Conservation (phyloP, 2,888 invertebrate species). For the Germaria angustata region DNA sequence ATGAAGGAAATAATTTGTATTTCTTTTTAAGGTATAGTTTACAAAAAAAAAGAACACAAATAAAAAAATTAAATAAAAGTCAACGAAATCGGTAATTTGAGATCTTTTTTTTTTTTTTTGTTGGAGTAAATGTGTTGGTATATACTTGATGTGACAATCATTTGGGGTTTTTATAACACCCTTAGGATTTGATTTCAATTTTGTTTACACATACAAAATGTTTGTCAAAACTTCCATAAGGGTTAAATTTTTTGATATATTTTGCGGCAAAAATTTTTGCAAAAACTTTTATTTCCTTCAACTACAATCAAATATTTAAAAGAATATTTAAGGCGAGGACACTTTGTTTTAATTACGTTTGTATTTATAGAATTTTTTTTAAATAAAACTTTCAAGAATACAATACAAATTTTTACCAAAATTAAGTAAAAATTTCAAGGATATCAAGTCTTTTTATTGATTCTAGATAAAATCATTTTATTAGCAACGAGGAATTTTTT, state of each 20-base stretch:
- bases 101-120: constrained; percentile 9
- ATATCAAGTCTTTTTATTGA: too few relatives aligned
- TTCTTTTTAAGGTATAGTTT: constrained; percentile 22
- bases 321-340: not conserved
- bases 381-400: too few relatives aligned
- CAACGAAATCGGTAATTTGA: constrained; percentile 30
- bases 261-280: too few relatives aligned
- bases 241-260: not conserved
- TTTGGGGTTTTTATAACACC: not conserved
- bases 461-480: too few relatives aligned
- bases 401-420: too few relatives aligned
- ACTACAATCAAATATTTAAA: not conserved
- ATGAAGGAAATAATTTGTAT: constrained; percentile 31
- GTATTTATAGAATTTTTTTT: too few relatives aligned
- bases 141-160: not conserved
- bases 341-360: too few relatives aligned
- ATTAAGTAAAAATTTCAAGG: too few relatives aligned
- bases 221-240: not conserved
- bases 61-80: not conserved
- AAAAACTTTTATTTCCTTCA: too few relatives aligned
- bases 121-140: not conserved
- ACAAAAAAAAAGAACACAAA: not conserved
- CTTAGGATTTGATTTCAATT: not conserved
- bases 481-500: too few relatives aligned
- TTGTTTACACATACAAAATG: not conserved